Percentiles rank a stretch among this genome's conserved stretches.
These are phyloP conservation scores for Microvelia longipes DNA, from an alignment of 1,140 invertebrate species.

Conservation along the genomic window DNA sequence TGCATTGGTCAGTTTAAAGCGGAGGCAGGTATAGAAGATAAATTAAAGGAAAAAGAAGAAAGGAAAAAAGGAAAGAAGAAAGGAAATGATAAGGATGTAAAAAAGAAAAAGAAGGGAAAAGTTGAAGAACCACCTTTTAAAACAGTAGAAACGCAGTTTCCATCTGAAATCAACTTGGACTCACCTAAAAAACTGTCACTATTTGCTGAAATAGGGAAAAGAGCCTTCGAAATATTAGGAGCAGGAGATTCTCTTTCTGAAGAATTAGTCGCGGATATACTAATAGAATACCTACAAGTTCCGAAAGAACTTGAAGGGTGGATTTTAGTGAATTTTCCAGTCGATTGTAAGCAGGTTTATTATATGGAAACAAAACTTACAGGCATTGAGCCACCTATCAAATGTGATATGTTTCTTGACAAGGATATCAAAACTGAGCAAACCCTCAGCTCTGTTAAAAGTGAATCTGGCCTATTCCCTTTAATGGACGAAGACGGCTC, in stretches of 20 bases:
- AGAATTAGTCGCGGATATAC: slow-evolving; percentile 35
- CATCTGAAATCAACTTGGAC: slow-evolving; percentile 29
- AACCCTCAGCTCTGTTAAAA: not conserved
- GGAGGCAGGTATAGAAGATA: slow-evolving; percentile 3
- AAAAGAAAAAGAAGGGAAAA: not conserved
- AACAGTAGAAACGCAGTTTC: slow-evolving; percentile 23
- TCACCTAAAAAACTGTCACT: slow-evolving; percentile 29
- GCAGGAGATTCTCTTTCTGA: slow-evolving; percentile 37
- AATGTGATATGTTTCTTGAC: not conserved
- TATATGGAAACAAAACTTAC: slow-evolving; percentile 8
- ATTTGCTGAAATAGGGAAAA: slow-evolving; percentile 36
- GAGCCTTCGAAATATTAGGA: slow-evolving; percentile 35
- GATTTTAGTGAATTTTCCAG: slow-evolving; percentile 44
- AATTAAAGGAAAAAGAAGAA: slow-evolving; percentile 5
- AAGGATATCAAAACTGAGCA: not conserved
- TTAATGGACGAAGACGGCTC: not conserved
- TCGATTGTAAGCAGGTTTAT: slow-evolving; percentile 33
- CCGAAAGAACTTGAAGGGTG: slow-evolving; percentile 36
- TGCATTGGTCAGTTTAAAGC: slow-evolving; percentile 30
- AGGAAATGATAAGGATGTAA: not conserved
- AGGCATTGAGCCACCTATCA: not conserved
- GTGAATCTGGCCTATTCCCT: not conserved
- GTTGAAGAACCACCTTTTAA: not conserved
- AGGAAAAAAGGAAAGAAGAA: not conserved
- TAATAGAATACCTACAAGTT: slow-evolving; percentile 41